Conservation (phyloP, 2,888 invertebrate species). For the Bhutanitis thaidina region DNA sequence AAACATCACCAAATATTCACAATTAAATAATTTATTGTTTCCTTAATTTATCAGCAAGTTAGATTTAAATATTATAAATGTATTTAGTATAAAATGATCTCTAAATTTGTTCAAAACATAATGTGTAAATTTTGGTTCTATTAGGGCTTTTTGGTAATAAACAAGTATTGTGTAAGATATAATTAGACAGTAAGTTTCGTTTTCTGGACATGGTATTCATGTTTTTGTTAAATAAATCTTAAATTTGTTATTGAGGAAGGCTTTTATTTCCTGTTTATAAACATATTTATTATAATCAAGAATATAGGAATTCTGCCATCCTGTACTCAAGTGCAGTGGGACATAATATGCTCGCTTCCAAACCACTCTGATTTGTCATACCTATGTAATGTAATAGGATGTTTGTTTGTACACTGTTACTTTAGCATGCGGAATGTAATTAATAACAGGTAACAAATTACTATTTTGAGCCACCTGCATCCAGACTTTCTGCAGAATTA, state of each 20-base stretch:
- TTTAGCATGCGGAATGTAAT: no score
- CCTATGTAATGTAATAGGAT: no score
- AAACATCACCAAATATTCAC: conserved; percentile 21
- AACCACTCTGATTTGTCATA: no score
- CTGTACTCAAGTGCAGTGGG: no score
- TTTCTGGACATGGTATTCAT: conserved; percentile 42
- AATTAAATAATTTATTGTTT: conserved; percentile 25
- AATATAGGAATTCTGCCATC: no score
- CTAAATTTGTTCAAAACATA: conserved; percentile 23
- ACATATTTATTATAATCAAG: no score
- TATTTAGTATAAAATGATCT: conserved; percentile 28
- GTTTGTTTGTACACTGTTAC: no score
- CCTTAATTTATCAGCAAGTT: conserved; percentile 2
- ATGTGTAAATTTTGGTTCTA: conserved; percentile 16
- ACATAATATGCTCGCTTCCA: no score
- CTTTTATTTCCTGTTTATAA: not conserved
- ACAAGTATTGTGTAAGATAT: conserved; percentile 16
- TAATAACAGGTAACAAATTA: no score
- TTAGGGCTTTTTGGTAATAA: not conserved
- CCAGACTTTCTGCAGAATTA: no score
- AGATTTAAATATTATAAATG: conserved; percentile 13
- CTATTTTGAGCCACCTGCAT: no score
- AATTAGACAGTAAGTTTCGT: conserved; percentile 33
- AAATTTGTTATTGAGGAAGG: conserved; percentile 37
- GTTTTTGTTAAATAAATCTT: conserved; percentile 54